These are phyloP conservation scores for Napeogenes sylphis DNA, from an alignment of 2,888 invertebrate genomes.

Conservation along the genomic window DNA sequence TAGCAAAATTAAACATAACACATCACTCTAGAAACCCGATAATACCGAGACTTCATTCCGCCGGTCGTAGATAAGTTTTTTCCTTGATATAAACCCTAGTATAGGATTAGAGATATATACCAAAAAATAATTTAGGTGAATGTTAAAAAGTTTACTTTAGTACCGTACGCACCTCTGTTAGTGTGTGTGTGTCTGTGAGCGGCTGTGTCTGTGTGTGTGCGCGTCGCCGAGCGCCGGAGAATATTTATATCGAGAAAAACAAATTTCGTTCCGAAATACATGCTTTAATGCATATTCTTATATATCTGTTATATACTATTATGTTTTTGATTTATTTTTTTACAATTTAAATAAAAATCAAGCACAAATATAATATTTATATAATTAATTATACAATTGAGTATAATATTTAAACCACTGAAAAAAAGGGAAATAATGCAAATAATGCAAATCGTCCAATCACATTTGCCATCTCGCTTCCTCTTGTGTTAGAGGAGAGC, in stretches of 20 bases:
- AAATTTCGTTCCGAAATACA: neutral
- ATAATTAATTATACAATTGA: too few relatives aligned
- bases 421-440: too few relatives aligned
- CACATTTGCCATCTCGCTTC: too few relatives aligned
- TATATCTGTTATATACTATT: too few relatives aligned
- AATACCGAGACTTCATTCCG: too few relatives aligned
- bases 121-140: slow-evolving; percentile 4
- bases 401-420: too few relatives aligned
- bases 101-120: slow-evolving; percentile 3
- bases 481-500: neutral
- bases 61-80: neutral
- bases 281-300: slow-evolving; percentile 3
- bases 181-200: slow-evolving; percentile 37
- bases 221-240: slow-evolving; percentile 5
- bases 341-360: too few relatives aligned
- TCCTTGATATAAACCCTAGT: neutral
- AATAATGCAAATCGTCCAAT: too few relatives aligned
- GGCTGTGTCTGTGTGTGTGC: slow-evolving; percentile 28
- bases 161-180: slow-evolving; percentile 32
- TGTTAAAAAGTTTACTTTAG: slow-evolving; percentile 1
- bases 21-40: too few relatives aligned
- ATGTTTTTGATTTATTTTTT: too few relatives aligned
- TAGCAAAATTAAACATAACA: too few relatives aligned
- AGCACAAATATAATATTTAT: too few relatives aligned
- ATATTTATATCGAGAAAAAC: neutral